Base-by-base conservation (phyloP, 2,888 invertebrate species). In the Microchrysa polita region DNA sequence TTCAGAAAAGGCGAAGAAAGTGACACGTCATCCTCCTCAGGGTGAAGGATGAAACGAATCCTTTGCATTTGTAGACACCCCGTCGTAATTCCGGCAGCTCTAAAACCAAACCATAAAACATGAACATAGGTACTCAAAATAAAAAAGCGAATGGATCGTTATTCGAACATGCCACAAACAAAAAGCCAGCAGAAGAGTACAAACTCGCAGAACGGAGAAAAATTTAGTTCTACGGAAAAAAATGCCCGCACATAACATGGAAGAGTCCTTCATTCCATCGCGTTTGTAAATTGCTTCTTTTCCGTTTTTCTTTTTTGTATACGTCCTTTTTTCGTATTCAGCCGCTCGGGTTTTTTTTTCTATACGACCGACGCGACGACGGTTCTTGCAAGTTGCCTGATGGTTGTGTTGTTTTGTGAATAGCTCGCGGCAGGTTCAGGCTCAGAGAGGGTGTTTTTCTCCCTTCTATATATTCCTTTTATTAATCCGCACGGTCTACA, bases 231-330 rank as follows among this genome's bases (percentile, higher is more conserved):
- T 52, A 14, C n/a, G 7, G 53, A 12, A 55, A 55, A 55, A 20
- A 22, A 22, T 14, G 10, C 16, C 55, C 20, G 55, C 55, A 22
- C 55, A 10, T 14, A 20, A 18, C 10, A 14, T 60, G 27, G 34
- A 27, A 18, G n/a, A n/a, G 60, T 27, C n/a, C 60, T 23, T 60
- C 60, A 20, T 48, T 60, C 60, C 27, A 27, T 27, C 10, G 23
- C 60, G 60, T 60, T 60, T 23, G 27, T 7, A 34, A 60, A 60
- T 60, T 60, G 23, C 60, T 60, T 60, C 60, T 60, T 60, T 34
- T 23, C 16, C 60, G 16, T 48, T 48, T 60, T 60, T 55, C 55
- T 20, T 60, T 60, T 60, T 60, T n/a, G 4, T 27, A 27, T 23
- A 16, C 27, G 27, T 34, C 27, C 27, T 34, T 34, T 34, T 34